Evolutionary conservation across 2,888 invertebrate genomes (phyloP), one percentile per base, ranked within the genome.

Genomic region (Ptilodon capucinus): DNA sequence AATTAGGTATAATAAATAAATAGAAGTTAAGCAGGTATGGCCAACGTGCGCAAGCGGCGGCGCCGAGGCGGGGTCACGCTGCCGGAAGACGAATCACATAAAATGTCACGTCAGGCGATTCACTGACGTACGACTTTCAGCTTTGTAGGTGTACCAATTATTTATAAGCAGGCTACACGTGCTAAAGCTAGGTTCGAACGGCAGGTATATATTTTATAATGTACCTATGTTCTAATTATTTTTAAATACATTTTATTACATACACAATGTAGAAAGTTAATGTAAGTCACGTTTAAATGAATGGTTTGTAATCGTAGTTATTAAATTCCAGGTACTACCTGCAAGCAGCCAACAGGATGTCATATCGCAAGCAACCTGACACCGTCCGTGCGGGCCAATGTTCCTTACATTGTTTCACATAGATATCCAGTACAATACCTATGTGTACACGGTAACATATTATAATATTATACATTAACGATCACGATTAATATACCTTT

Each of bases 281-380:
- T n/a, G n/a, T n/a, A 6, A 35, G 35, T 17, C 35, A 35, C 16
- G 19, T 38, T 38, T n/a, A 38, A 38, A 38, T 38, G 38, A 40
- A 40, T 40, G 25, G 2, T 40, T 21, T 25, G 25, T 25, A 25
- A 25, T 23, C 25, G 23, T 16, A 16, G 16, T 16, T 19, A 14
- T 16, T 25, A 3, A 16, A 25, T 66, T 73, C 71, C 60, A 59
- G 47, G 70, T 64, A 68, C 38, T 54, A 47, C 36, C 21, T 42
- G 11, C 34, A 38, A 44, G 14, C 23, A 39, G 13, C 25, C 48
- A 59, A 69, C 75, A 74, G 76, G 76, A 76, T 75, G 74, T 65
- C 51, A 76, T 75, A 72, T 65, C 51, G 60, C 54, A 48, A 55
- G 76, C 44, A 74, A 76, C 51, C 41, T 44, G 67, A 76, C 54